Evolutionary conservation across 2,113 vertebrate species (phyloP).

Genomic region (Upupa epops): DNA sequence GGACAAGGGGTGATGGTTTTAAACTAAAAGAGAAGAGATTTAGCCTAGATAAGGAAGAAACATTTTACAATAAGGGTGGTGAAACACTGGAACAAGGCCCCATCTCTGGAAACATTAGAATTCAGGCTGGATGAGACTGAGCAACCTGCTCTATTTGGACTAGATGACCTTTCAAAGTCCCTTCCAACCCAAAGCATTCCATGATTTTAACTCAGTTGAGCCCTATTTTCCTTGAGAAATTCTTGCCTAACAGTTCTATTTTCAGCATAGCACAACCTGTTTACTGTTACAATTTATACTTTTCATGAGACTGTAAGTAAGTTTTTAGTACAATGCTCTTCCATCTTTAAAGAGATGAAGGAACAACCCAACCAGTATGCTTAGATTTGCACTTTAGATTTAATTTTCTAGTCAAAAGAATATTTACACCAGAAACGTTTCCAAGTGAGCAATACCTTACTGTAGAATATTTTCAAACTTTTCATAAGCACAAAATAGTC

Average conservation of each 20-base stretch:
- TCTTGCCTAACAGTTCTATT: background rate
- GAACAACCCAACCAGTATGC: background rate
- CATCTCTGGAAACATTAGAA: no score
- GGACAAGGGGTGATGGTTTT: no score
- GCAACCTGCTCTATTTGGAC: no score
- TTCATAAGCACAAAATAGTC: background rate
- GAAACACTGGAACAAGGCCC: no score
- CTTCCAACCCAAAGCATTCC: no score
- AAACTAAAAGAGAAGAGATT: no score
- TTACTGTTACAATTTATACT: background rate
- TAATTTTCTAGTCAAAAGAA: background rate
- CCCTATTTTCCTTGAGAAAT: background rate
- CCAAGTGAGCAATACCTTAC: background rate
- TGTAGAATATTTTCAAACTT: background rate
- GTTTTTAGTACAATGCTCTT: background rate
- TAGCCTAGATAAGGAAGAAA: no score
- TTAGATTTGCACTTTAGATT: background rate
- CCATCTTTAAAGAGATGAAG: background rate
- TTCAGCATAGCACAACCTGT: background rate
- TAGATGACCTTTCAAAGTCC: no score
- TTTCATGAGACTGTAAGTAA: background rate
- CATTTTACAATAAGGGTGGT: no score
- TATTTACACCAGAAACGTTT: background rate
- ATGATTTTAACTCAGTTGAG: background rate
- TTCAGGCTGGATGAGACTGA: no score